These are phyloP conservation scores for Mercenaria mercenaria DNA, from an alignment of 1,140 invertebrate genomes.

Conservation along the genomic window DNA sequence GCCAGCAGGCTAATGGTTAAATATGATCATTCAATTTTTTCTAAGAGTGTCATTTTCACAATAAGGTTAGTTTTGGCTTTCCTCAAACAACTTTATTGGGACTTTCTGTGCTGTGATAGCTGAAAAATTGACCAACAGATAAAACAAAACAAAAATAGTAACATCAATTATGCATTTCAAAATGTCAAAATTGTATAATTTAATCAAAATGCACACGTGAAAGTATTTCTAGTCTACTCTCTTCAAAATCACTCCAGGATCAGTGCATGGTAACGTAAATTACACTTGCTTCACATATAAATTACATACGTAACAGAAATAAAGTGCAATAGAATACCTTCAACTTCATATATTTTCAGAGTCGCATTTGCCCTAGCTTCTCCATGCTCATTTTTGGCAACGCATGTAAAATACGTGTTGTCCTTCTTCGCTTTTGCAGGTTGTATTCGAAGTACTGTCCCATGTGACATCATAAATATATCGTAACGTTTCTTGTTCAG, in stretches of 20 bases:
- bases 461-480: conserved; percentile 88
- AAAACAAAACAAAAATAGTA: too few species aligned
- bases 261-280: not conserved
- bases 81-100: too few species aligned
- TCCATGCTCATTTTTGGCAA: conserved; percentile 87
- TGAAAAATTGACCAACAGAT: too few species aligned
- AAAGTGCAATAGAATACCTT: conserved; percentile 29
- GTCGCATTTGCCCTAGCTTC: conserved; percentile 96
- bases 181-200: too few species aligned
- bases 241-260: not conserved
- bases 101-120: too few species aligned
- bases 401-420: conserved; percentile 88
- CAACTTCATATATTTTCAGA: conserved; percentile 91
- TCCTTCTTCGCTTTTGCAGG: conserved; percentile 93
- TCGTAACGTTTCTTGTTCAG: conserved; percentile 86
- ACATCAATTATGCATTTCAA: too few species aligned
- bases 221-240: not conserved
- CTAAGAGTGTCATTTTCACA: too few species aligned
- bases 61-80: too few species aligned
- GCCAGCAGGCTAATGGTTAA: too few species aligned
- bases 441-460: conserved; percentile 96
- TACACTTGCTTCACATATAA: not conserved
- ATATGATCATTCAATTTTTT: too few species aligned
- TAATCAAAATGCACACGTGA: not conserved
- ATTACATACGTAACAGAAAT: not conserved